Evolutionary conservation across 2,797 vertebrate species (phyloP), one percentile per base, ranked within the genome.

Genomic region (Phaenicophaeus curvirostris): DNA sequence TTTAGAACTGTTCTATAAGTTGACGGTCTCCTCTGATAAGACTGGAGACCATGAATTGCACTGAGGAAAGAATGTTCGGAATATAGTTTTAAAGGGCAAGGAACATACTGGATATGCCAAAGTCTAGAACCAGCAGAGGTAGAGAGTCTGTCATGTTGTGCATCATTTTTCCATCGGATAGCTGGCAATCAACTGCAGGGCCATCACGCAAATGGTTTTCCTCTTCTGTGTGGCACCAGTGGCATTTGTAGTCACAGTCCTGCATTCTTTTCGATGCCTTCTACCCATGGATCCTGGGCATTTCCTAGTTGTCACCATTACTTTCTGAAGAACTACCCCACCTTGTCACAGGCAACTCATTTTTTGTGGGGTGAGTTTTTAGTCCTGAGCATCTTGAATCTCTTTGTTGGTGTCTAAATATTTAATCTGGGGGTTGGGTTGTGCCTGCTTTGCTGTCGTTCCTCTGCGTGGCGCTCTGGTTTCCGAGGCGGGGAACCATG

Each of bases 391-490:
- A 71, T 17, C 33, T 51, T 50, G 11, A 71, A 39, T 44, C 35
- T 63, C 50, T 66, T 72, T 91, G 28, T 15, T 31, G 5, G 0
- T 24, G 8, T 57, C 61, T 71, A 31, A 63, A 31, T 30, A 15
- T 44, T 69, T 74, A 4, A 31, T 21, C 28, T 88, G 54, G 11
- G 6, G 42, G 25, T n/a, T 86, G 30, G 15, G 4, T 0, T 25
- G 6, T 0, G 0, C 13, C 7, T 75, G 31, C 33, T 86, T 81
- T 75, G 28, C 23, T 33, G 5, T 79, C 2, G 0, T 20, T 54
- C 51, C 12, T 48, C 42, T 5, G 5, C 41, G 14, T 50, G 27
- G 12, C 42, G 39, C 50, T 68, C 27, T 53, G 8, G 5, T 77
- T 92, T 50, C 46, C 58, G 21, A 24, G 54, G 9, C 0, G 0